Conservation (phyloP, 1,140 invertebrate species). For the Panulirus ornatus region DNA sequence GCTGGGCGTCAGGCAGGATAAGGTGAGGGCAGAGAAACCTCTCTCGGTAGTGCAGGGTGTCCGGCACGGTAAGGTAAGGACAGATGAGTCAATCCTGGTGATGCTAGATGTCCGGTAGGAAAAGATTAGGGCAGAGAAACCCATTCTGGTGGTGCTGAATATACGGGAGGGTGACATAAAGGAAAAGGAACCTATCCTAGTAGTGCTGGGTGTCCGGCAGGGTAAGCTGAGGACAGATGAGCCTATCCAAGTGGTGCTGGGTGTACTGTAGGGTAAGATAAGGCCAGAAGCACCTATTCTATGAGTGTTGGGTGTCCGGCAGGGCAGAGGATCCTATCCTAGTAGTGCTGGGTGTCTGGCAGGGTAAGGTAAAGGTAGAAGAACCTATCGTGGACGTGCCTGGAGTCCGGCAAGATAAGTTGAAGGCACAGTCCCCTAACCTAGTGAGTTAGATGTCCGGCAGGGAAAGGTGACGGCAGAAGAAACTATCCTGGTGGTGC, state of each 20-base stretch:
- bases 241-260: neutral
- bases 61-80: too few relatives aligned
- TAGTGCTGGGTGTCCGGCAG: neutral
- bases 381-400: neutral
- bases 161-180: neutral
- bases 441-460: neutral
- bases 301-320: neutral
- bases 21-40: too few relatives aligned
- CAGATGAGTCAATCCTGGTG: too few relatives aligned
- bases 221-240: neutral
- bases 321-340: too few relatives aligned
- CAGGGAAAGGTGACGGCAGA: neutral
- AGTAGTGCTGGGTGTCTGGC: too few relatives aligned
- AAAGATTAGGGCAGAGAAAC: too few relatives aligned
- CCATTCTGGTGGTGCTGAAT: neutral
- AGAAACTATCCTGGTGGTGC: neutral
- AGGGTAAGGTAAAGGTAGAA: neutral
- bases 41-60: too few relatives aligned
- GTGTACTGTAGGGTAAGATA: neutral
- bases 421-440: neutral
- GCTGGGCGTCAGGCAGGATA: too few relatives aligned
- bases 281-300: neutral
- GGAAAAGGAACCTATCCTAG: neutral
- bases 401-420: neutral
- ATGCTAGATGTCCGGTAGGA: too few relatives aligned